phyloP scores from a whole-genome alignment of 2,888 invertebrate species.

The Thalpophila matura region DNA sequence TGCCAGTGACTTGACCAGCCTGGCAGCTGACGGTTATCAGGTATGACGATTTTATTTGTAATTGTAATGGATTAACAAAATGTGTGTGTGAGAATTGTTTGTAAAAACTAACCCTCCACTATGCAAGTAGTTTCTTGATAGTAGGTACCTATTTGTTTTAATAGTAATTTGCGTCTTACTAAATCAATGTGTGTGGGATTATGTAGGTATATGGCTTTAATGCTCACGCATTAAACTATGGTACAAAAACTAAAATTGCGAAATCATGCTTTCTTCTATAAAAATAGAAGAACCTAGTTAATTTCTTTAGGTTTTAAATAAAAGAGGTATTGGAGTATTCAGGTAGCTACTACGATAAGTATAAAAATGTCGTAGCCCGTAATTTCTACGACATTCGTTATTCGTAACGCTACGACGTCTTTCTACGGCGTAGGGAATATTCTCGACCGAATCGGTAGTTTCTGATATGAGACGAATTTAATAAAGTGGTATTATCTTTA shows the following conservation, averaged over 20 bases:
- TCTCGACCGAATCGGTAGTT: no score
- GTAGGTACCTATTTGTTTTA: neutral
- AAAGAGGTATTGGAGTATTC: no score
- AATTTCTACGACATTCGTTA: no score
- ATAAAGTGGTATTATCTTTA: constrained; percentile 10
- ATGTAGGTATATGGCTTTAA: neutral
- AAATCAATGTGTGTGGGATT: neutral
- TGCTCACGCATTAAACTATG: constrained; percentile 3
- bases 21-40: neutral
- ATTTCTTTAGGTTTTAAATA: no score
- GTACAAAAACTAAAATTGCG: no score
- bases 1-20: constrained; percentile 20
- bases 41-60: constrained; percentile 3
- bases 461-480: neutral
- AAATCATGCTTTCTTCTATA: neutral
- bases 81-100: no score
- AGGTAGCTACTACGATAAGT: no score
- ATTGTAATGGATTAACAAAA: neutral
- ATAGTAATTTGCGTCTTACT: constrained; percentile 20
- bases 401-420: no score
- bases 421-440: no score
- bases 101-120: no score
- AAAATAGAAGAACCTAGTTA: no score
- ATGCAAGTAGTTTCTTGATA: no score
- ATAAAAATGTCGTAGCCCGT: neutral